Evolutionary conservation across 2,113 vertebrate genomes (phyloP).

Genomic region (Callaeas wilsoni): DNA sequence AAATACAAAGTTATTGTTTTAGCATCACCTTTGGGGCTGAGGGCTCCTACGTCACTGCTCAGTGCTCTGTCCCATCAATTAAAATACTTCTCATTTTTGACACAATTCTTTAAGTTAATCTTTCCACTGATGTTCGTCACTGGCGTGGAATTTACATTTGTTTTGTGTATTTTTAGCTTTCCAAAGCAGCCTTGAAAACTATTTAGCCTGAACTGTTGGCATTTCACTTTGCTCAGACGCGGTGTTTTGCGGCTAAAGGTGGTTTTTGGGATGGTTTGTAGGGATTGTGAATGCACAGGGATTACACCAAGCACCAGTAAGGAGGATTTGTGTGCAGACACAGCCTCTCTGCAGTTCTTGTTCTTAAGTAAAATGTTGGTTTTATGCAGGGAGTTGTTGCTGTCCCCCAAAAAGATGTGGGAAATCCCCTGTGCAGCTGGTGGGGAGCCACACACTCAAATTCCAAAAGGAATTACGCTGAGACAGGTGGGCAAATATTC

Average conservation of each 20-base stretch:
- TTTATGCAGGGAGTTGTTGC: not conserved
- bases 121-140: conserved; percentile 21
- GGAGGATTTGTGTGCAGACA: not conserved
- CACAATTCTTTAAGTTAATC: conserved; percentile 6
- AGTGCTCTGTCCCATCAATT: not conserved
- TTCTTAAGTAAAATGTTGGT: not conserved
- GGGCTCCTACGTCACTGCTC: not conserved
- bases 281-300: not conserved
- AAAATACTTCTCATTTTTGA: conserved; percentile 52
- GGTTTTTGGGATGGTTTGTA: not conserved
- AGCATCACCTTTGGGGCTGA: not conserved
- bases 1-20: not conserved
- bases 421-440: not conserved
- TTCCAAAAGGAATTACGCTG: not conserved
- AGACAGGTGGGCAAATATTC: not conserved
- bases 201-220: conserved; percentile 17
- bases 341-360: not conserved
- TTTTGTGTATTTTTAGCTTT: conserved; percentile 55
- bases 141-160: conserved; percentile 42
- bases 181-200: conserved; percentile 40
- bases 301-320: not conserved
- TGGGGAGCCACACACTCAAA: not conserved
- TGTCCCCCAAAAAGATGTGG: not conserved
- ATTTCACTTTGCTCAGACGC: not conserved
- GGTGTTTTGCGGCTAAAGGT: rapidly evolving